Percentiles rank a stretch among this genome's conserved stretches.
phyloP scores from a whole-genome alignment of 2,113 vertebrate species.

The Lucifuga dentata region DNA sequence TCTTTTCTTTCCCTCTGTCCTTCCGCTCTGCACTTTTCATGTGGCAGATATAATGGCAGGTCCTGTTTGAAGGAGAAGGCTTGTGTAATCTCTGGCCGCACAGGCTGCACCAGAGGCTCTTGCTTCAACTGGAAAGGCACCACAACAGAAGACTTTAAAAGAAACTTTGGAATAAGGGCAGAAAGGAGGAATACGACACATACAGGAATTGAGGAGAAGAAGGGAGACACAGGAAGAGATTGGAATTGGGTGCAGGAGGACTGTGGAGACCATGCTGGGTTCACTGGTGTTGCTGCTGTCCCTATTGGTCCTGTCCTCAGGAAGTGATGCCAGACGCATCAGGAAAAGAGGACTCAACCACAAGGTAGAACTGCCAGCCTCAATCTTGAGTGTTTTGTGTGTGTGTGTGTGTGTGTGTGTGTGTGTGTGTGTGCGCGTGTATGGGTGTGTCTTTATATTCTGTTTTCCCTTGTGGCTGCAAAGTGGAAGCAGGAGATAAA shows the following conservation, averaged over 20 bases:
- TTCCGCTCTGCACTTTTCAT: conserved; percentile 56
- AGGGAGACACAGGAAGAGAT: conserved; percentile 19
- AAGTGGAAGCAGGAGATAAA: conserved; percentile 18
- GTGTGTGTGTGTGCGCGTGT: not conserved
- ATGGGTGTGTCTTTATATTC: not conserved
- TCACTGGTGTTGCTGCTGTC: conserved; percentile 67
- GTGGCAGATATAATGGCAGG: conserved; percentile 57
- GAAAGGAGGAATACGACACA: conserved; percentile 24
- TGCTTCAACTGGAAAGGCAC: conserved; percentile 44
- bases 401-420: conserved; percentile 1
- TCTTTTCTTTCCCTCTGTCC: conserved; percentile 43
- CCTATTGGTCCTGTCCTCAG: conserved; percentile 75
- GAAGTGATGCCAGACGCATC: conserved; percentile 75
- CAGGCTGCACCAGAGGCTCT: conserved; percentile 51
- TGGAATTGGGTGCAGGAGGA: conserved; percentile 43
- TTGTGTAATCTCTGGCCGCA: conserved; percentile 71
- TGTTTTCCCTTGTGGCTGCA: not conserved
- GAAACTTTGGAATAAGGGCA: conserved; percentile 15
- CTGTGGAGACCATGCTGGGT: conserved; percentile 68
- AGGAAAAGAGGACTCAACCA: conserved; percentile 82
- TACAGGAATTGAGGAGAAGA: conserved; percentile 24
- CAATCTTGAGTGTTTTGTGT: conserved; percentile 14
- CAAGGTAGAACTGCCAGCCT: conserved; percentile 74
- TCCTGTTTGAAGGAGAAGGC: conserved; percentile 55
- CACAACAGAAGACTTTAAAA: conserved; percentile 15